Base-by-base conservation (phyloP, 1,140 invertebrate genomes). In the Drosophila bocki region DNA sequence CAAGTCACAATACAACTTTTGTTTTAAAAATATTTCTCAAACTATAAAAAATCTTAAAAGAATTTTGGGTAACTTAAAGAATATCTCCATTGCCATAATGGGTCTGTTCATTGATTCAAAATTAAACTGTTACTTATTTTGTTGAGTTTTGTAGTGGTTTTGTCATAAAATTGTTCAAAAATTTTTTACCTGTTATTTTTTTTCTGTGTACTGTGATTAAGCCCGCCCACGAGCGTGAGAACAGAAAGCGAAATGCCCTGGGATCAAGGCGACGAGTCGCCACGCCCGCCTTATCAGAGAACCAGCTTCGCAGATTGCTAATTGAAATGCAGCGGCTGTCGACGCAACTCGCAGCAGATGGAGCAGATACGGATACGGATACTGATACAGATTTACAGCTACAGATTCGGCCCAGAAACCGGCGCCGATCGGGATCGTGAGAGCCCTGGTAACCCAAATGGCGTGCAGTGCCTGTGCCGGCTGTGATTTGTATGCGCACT, bases 321-420 rank as follows among this genome's bases (percentile, higher is more conserved):
- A 83, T 83, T 83, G 77, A 83, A 84, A 83, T 83, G 70, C 80
- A 83, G 64, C 63, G 74, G 61, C 51, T 83, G 80, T 83, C 64
- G 80, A 79, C 69, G 69, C 75, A 65, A 70, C 74, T 78, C 71
- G 60, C 71, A 51, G 56, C 80, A 75, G 54, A 75, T 78, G 63
- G 50, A 63, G 62, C 47, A 76, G 67, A 45, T 64, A 76, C 63
- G 80, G 57, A 61, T 61, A 67, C 57, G 41, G 39, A 59, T 65
- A 56, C 53, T 39, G 53, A 39, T 56, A 56, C 35, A 56, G 53
- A 56, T 56, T 26, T 56, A 54, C 51, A 37, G 51, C 51, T 39
- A 39, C 53, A 39, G 35, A 56, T 39, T 39, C 19, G 53, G 19
- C 53, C 53, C 53, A 56, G 53, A 56, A 56, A 56, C 4, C 53